Base-by-base conservation (phyloP, 1,140 invertebrate species). In the Probaryconus sp. region DNA sequence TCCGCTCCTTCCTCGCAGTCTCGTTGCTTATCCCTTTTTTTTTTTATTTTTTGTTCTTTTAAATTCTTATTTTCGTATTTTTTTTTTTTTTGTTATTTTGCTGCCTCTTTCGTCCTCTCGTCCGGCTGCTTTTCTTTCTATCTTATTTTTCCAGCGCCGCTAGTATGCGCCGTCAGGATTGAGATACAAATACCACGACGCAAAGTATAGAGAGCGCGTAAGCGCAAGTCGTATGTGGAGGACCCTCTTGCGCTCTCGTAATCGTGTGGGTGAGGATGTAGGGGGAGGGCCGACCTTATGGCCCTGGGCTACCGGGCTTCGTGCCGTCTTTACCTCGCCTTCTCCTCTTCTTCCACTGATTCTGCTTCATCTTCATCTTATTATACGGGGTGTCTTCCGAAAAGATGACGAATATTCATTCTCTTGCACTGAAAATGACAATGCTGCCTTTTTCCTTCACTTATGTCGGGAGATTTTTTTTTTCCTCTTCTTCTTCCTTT, bases 221-320 rank as follows among this genome's bases (percentile, higher is more conserved):
- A 76, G 74, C 70, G 69, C 71, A 79, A 80, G 78, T 77, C 76
- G 68, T 61, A 77, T 76, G 76, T 73, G 69, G 70, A 76, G 63
- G 14, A 33, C 55, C 37, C 60, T 28, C 42, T 50, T 71, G 26
- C 63, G 24, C 9, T n/a, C 50, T 20, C 47, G 45, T 58, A 48
- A 60, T 71, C 74, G 81, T 83, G 80, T 83, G 72, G 80, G 81
- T 82, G 83, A 83, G 78, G 79, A 80, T 83, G 82, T 80, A 85
- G 73, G 79, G 78, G 77, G 77, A 81, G 82, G 82, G 76, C 78
- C 80, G 82, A 86, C 82, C 82, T 85, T 84, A 85, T 86, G 83
- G 82, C 85, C 83, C 83, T 84, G 82, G 85, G 85, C 85, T 85
- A 85, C 85, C 76, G 84, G 84, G 84, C 82, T 86, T 85, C 81